These are phyloP conservation scores for Brotula barbata DNA, from an alignment of 2,797 vertebrate species.

Conservation along the genomic window DNA sequence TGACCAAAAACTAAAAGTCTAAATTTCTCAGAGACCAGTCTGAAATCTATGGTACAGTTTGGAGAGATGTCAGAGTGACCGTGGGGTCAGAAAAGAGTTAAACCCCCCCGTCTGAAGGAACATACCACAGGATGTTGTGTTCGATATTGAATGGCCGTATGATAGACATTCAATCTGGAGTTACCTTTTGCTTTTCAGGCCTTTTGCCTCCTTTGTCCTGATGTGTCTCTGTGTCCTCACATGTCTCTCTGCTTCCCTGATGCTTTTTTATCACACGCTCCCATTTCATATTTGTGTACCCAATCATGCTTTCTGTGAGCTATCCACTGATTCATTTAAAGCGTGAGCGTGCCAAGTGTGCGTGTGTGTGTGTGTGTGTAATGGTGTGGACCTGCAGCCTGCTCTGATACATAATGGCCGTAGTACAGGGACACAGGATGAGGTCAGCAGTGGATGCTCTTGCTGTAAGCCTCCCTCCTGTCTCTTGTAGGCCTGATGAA, in stretches of 20 bases:
- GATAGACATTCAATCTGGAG: background rate
- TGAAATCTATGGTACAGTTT: too few relatives aligned
- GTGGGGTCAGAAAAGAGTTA: background rate
- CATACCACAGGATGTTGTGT: background rate
- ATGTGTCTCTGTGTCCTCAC: background rate
- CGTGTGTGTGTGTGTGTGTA: background rate
- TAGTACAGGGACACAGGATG: background rate
- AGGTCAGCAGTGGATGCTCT: background rate
- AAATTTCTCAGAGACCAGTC: too few relatives aligned
- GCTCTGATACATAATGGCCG: background rate
- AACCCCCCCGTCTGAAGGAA: background rate
- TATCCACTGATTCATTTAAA: background rate
- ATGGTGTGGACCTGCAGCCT: background rate
- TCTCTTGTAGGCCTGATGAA: slow-evolving; percentile 64
- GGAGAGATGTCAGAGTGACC: too few relatives aligned
- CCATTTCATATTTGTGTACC: slow-evolving; percentile 15
- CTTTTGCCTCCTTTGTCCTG: background rate
- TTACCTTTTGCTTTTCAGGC: background rate
- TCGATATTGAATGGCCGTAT: background rate
- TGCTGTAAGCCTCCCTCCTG: slow-evolving; percentile 38
- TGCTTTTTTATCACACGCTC: background rate
- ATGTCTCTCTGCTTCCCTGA: slow-evolving; percentile 3
- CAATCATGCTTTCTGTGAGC: slow-evolving; percentile 1
- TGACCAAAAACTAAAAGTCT: too few relatives aligned
- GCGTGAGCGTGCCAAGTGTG: background rate